phyloP scores from a whole-genome alignment of 2,888 invertebrate genomes.

The Pherbina coryleti region DNA sequence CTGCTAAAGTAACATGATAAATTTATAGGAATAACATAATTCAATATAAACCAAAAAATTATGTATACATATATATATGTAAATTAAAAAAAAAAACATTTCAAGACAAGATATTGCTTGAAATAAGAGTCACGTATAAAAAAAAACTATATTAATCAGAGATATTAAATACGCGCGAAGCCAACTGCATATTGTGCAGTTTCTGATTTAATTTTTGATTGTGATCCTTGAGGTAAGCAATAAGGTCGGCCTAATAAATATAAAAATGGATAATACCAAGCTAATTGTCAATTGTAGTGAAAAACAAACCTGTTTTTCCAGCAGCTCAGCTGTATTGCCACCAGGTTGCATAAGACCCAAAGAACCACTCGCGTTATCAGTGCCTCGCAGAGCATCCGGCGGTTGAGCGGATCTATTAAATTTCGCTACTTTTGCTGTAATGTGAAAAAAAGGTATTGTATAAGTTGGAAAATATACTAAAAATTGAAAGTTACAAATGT shows the following conservation, averaged over 20 bases:
- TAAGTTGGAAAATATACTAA: not conserved
- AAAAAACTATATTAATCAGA: slow-evolving; percentile 26
- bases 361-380: slow-evolving; percentile 60
- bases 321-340: slow-evolving; percentile 73
- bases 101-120: not conserved
- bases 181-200: slow-evolving; percentile 74
- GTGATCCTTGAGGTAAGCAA: slow-evolving; percentile 77
- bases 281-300: not conserved
- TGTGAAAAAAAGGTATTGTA: not conserved
- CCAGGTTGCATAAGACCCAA: slow-evolving; percentile 70
- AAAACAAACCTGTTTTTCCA: slow-evolving; percentile 74
- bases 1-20: too few relatives aligned
- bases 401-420: slow-evolving; percentile 74
- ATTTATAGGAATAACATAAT: too few relatives aligned
- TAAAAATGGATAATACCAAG: slow-evolving; percentile 24
- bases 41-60: too few relatives aligned
- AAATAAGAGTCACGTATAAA: not conserved
- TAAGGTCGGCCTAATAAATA: slow-evolving; percentile 74
- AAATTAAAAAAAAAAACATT: slow-evolving; percentile 4
- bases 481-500: slow-evolving; percentile 70
- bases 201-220: slow-evolving; percentile 76
- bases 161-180: slow-evolving; percentile 62
- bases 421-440: slow-evolving; percentile 72
- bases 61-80: not conserved
- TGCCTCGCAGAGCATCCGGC: slow-evolving; percentile 76